Conservation (phyloP, 2,888 invertebrate genomes). For the Tipula helvola region DNA sequence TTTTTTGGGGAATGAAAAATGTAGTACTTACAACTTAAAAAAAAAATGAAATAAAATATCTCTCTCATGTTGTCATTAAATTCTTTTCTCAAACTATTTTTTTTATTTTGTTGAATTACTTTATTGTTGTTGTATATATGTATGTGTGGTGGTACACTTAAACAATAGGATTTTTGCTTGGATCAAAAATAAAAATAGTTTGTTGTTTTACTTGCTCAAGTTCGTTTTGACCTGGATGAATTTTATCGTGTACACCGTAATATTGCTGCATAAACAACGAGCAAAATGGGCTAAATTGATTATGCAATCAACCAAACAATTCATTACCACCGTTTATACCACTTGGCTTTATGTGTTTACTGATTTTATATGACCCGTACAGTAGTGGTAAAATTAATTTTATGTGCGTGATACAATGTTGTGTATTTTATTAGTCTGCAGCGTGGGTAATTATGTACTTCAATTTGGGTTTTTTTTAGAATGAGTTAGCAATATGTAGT, state of each 20-base stretch:
- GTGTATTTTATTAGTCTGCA: no score
- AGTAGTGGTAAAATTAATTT: not conserved
- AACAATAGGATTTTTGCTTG: not conserved
- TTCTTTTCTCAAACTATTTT: not conserved
- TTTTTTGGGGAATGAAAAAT: not conserved
- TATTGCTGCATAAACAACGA: not conserved
- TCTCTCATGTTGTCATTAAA: not conserved
- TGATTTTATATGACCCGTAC: not conserved
- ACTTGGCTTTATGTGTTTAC: not conserved
- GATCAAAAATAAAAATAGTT: not conserved
- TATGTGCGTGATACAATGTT: not conserved
- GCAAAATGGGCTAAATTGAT: not conserved
- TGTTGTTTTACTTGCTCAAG: not conserved
- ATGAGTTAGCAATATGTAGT: no score
- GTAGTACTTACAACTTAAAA: not conserved
- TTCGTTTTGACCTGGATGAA: not conserved
- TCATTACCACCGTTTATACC: not conserved
- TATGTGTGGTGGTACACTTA: not conserved
- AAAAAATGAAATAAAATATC: not conserved
- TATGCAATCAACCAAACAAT: not conserved
- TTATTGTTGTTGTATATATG: not conserved
- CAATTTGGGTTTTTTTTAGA: no score
- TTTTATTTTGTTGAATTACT: not conserved
- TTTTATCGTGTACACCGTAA: not conserved
- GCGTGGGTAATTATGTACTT: no score